Conservation (phyloP, 2,888 invertebrate genomes). For the Ashinkailepas kermadecensis region DNA sequence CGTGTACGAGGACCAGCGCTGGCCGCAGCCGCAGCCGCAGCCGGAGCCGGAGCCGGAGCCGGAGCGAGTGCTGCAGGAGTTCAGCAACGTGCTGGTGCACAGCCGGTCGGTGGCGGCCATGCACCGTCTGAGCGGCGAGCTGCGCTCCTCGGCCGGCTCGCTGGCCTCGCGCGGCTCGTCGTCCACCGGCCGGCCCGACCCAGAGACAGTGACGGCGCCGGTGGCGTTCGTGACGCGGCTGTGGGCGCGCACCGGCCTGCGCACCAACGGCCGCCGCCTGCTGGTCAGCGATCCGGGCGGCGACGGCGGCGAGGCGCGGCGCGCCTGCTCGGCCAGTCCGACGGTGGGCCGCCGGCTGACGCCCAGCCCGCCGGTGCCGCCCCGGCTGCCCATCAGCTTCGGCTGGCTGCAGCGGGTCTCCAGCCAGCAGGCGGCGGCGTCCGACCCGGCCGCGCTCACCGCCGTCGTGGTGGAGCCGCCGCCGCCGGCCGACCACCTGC, state of each 20-base stretch:
- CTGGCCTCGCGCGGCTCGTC: background rate
- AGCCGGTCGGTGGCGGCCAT: background rate
- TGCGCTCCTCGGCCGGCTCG: background rate
- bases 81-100: background rate
- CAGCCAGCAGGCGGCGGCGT: background rate
- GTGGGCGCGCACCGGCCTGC: background rate
- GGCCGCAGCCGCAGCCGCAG: background rate
- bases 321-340: background rate
- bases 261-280: conserved; percentile 16
- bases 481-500: background rate
- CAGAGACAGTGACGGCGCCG: background rate
- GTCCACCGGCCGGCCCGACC: background rate
- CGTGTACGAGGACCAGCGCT: background rate
- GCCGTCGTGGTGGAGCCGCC: conserved; percentile 2
- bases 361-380: background rate
- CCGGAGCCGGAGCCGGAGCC: background rate
- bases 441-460: background rate
- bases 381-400: background rate
- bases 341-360: background rate
- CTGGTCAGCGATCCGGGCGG: background rate
- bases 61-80: background rate
- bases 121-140: background rate
- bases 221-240: background rate
- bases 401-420: background rate
- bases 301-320: background rate